Conservation (phyloP, 2,888 invertebrate genomes). For the Petrolisthes cinctipes region DNA sequence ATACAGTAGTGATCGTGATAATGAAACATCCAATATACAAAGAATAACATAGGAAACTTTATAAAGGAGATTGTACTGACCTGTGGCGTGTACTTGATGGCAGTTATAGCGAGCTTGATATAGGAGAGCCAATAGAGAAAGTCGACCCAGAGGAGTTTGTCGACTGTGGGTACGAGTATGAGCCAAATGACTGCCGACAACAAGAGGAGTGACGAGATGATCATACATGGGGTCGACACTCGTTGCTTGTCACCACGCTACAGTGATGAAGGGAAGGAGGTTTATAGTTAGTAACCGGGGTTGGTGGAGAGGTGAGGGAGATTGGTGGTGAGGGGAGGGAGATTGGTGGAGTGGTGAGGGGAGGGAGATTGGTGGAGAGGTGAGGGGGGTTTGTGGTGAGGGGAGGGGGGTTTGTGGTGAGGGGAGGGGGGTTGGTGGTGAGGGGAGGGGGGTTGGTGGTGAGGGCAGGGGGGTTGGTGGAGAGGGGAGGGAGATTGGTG, state of each 20-base stretch:
- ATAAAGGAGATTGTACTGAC: neutral
- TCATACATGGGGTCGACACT: conserved; percentile 41
- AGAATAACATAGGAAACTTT: too few relatives aligned
- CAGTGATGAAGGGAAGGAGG: neutral
- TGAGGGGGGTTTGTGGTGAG: neutral
- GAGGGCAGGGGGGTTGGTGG: neutral
- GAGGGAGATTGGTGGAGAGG: neutral
- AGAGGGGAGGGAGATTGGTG: neutral
- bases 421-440: neutral
- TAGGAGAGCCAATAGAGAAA: conserved; percentile 55
- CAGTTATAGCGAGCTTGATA: conserved; percentile 50
- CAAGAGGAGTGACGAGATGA: conserved; percentile 27
- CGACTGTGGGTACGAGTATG: conserved; percentile 40
- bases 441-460: neutral
- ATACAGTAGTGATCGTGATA: too few relatives aligned
- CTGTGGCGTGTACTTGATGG: conserved; percentile 47
- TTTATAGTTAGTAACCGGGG: neutral
- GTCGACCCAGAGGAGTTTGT: conserved; percentile 49
- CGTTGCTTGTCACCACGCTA: conserved; percentile 25
- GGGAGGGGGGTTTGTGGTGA: neutral
- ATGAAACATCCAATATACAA: too few relatives aligned
- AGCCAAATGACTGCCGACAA: conserved; percentile 14
- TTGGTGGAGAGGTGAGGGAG: neutral
- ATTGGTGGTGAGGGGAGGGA: neutral
- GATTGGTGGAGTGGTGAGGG: neutral